Evolutionary conservation across 2,797 vertebrate species (phyloP).

Genomic region (Enteromius viviparus): DNA sequence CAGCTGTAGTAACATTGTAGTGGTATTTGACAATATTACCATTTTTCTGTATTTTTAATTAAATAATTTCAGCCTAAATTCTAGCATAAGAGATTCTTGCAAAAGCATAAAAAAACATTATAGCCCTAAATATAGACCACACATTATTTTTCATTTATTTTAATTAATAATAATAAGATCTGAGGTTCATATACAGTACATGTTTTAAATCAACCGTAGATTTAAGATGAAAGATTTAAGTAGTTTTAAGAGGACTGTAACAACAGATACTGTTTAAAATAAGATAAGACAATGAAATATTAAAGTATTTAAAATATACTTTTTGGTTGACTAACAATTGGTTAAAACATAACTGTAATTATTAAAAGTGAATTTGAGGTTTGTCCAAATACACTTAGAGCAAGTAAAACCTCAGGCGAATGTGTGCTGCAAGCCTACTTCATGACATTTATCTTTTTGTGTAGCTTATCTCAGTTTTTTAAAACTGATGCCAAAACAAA

Average conservation of each 20-base stretch:
- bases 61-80: background rate
- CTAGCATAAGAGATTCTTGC: background rate
- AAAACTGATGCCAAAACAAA: constrained; percentile 30
- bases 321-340: background rate
- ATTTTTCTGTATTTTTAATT: background rate
- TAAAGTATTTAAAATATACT: background rate
- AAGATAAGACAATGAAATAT: background rate
- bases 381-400: background rate
- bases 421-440: background rate
- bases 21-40: background rate
- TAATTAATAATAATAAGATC: background rate
- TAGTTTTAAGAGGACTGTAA: too few species aligned
- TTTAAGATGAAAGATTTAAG: too few species aligned
- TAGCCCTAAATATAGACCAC: background rate
- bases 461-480: constrained; percentile 14
- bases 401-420: background rate
- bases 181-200: too few species aligned
- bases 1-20: background rate
- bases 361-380: background rate
- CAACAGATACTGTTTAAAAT: background rate
- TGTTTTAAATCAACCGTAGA: too few species aligned
- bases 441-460: background rate
- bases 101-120: background rate
- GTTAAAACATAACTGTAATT: background rate
- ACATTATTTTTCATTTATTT: background rate